Evolutionary conservation across 2,113 vertebrate species (phyloP).

Genomic region (Oostethus manadensis): DNA sequence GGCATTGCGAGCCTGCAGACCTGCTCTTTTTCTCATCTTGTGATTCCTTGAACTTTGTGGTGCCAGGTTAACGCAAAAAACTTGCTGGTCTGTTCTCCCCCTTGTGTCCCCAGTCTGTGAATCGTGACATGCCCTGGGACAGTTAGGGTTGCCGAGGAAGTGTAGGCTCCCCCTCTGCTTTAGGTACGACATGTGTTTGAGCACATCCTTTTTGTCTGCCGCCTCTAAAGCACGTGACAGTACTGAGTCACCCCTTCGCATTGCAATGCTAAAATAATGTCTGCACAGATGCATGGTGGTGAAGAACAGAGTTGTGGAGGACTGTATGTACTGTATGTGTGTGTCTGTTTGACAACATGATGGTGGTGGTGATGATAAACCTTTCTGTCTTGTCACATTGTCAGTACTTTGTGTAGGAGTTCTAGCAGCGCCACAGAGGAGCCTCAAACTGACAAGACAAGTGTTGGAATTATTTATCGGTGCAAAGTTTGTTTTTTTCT

Average conservation of each 20-base stretch:
- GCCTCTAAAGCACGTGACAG: conserved; percentile 12
- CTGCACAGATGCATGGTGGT: conserved; percentile 12
- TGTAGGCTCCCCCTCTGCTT: conserved; percentile 53
- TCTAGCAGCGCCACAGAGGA: not conserved
- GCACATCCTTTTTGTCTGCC: conserved; percentile 21
- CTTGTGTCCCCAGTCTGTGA: conserved; percentile 75
- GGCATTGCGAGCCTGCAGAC: not conserved
- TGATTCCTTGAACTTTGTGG: conserved; percentile 24
- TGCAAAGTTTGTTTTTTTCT: not conserved
- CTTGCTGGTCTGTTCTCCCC: conserved; percentile 53
- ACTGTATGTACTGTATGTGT: not conserved
- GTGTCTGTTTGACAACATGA: not conserved
- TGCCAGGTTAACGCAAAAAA: conserved; percentile 9
- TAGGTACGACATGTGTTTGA: conserved; percentile 63
- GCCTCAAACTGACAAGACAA: not conserved
- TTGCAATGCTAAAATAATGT: conserved; percentile 8
- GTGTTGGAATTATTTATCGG: not conserved
- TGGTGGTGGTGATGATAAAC: not conserved
- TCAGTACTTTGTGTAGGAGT: not conserved
- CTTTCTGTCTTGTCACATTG: not conserved
- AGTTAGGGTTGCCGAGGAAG: conserved; percentile 69
- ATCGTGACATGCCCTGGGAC: conserved; percentile 75
- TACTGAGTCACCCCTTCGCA: conserved; percentile 14
- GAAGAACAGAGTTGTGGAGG: conserved; percentile 1
- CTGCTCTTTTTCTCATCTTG: conserved; percentile 10